These are phyloP conservation scores for Gobio occitaniae DNA, from an alignment of 2,797 vertebrate genomes.

Conservation along the genomic window DNA sequence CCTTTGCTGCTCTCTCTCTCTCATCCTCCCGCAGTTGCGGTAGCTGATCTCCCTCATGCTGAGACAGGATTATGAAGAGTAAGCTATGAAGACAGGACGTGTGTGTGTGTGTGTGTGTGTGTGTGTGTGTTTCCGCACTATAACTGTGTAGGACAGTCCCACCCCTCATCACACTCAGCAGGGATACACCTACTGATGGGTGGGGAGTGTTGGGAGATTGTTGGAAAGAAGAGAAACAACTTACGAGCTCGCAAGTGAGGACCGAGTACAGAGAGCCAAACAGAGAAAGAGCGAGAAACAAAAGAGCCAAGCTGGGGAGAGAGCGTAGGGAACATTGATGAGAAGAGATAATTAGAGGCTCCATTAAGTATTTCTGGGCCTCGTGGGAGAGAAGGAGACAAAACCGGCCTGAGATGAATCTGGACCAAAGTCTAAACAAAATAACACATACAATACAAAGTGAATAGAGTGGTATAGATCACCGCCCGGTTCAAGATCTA, in stretches of 20 bases:
- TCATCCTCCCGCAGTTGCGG: constrained; percentile 54
- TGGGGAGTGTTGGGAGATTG: constrained; percentile 24
- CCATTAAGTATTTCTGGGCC: not conserved
- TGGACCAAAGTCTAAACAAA: not conserved
- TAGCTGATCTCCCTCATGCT: constrained; percentile 58
- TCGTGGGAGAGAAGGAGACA: not conserved
- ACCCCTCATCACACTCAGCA: constrained; percentile 50
- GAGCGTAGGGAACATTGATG: constrained; percentile 33
- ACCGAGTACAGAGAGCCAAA: not conserved
- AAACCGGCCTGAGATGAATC: not conserved
- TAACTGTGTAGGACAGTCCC: constrained; percentile 52
- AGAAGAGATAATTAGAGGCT: constrained; percentile 33
- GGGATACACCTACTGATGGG: constrained; percentile 56
- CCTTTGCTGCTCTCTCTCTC: constrained; percentile 46
- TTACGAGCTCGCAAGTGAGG: not conserved
- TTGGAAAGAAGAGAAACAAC: constrained; percentile 14
- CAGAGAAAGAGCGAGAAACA: constrained; percentile 12
- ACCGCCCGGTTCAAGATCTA: not conserved
- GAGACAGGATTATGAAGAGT: constrained; percentile 58
- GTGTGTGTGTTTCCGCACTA: constrained; percentile 44
- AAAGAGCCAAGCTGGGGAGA: constrained; percentile 27
- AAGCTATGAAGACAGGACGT: constrained; percentile 39
- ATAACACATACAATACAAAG: not conserved
- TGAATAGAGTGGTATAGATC: not conserved
- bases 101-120: constrained; percentile 12